A percentile compares a stretch with the other conserved stretches of the same genome.
Evolutionary conservation across 2,888 invertebrate species (phyloP).

Genomic region (Alcis repandata): DNA sequence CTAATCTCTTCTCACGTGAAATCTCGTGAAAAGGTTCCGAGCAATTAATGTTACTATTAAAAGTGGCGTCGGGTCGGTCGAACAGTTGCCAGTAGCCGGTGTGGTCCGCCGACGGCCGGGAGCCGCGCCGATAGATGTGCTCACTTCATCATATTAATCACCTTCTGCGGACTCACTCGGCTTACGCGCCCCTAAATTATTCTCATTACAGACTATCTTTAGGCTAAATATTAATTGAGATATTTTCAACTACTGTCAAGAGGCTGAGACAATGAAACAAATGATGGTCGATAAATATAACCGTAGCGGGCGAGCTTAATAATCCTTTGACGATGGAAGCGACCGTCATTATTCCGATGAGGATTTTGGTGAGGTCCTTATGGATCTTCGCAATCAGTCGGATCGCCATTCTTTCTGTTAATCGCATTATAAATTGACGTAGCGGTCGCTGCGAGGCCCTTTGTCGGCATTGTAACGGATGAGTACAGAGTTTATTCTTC

Average conservation of each 20-base stretch:
- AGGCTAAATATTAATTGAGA: slow-evolving; percentile 86
- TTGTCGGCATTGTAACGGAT: slow-evolving; percentile 79
- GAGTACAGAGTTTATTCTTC: slow-evolving; percentile 70
- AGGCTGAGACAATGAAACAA: slow-evolving; percentile 67
- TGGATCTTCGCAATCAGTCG: slow-evolving; percentile 76
- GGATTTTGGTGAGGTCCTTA: slow-evolving; percentile 71
- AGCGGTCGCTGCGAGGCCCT: slow-evolving; percentile 71
- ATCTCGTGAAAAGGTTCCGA: slow-evolving; percentile 70
- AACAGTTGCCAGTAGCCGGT: slow-evolving; percentile 57
- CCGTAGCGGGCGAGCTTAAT: slow-evolving; percentile 53
- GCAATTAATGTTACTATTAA: slow-evolving; percentile 74
- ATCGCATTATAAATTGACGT: slow-evolving; percentile 84
- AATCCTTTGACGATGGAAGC: slow-evolving; percentile 63
- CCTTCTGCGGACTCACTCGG: slow-evolving; percentile 77
- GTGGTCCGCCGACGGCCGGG: slow-evolving; percentile 68
- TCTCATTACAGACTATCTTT: slow-evolving; percentile 82
- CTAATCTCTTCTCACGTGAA: slow-evolving; percentile 81
- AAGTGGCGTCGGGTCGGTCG: slow-evolving; percentile 56
- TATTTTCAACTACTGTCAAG: slow-evolving; percentile 77
- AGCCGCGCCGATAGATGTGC: slow-evolving; percentile 67
- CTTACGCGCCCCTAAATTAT: slow-evolving; percentile 81
- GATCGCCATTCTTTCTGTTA: slow-evolving; percentile 80
- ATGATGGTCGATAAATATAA: slow-evolving; percentile 71
- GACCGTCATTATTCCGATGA: slow-evolving; percentile 66
- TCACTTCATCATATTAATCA: slow-evolving; percentile 83